A percentile compares a stretch with the other conserved stretches of the same genome.
These are phyloP conservation scores for Ostrea denselamellosa DNA, from an alignment of 1,140 invertebrate species.

Conservation along the genomic window DNA sequence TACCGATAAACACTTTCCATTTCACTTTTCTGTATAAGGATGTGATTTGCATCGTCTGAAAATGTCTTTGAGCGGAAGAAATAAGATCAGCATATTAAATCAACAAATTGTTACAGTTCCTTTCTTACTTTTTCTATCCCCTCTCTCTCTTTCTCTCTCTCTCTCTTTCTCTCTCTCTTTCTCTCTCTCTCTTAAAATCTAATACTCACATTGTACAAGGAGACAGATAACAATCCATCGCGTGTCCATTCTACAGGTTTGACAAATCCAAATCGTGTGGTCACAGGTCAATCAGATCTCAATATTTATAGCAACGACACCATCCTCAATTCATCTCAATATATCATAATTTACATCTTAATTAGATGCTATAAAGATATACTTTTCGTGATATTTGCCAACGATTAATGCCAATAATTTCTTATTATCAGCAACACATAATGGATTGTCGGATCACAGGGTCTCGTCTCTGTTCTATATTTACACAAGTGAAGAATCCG, in stretches of 20 bases:
- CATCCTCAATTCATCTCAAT: neutral
- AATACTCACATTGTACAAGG: neutral
- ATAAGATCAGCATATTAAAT: too few relatives aligned
- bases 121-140: too few relatives aligned
- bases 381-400: neutral
- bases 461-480: too few relatives aligned
- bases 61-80: too few relatives aligned
- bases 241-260: neutral
- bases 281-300: neutral
- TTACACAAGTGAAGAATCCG: too few relatives aligned
- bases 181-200: neutral
- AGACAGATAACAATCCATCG: neutral
- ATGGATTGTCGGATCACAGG: neutral
- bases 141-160: too few relatives aligned
- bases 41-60: too few relatives aligned
- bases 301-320: neutral
- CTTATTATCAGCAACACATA: neutral
- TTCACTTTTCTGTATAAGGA: too few relatives aligned
- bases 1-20: too few relatives aligned
- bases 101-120: neutral
- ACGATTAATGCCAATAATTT: neutral
- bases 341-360: neutral
- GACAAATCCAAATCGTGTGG: neutral
- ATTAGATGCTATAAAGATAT: neutral
- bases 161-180: too few relatives aligned